These are phyloP conservation scores for silkworm (Bombyx mori) DNA, from an alignment of 1,140 invertebrate genomes.

Conservation along the genomic window ASM3026992v2 NC_085117.1:3894001-3894500, in stretches of 20 bases:
- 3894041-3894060: background rate
- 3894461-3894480: too few relatives aligned
- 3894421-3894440: background rate
- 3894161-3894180: background rate
- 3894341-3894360: constrained; percentile 25
- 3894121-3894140: too few relatives aligned
- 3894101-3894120: too few relatives aligned
- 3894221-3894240: constrained; percentile 26
- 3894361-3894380: constrained; percentile 33
- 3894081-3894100: too few relatives aligned
- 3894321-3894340: constrained; percentile 18
- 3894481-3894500: too few relatives aligned
- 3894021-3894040: constrained; percentile 4
- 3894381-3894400: constrained; percentile 54
- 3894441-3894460: background rate
- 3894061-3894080: background rate
- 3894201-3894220: background rate
- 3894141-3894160: too few relatives aligned
- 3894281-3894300: constrained; percentile 64
- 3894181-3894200: constrained; percentile 5
- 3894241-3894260: constrained; percentile 40
- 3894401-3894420: constrained; percentile 37
- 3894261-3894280: constrained; percentile 49
- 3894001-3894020: constrained; percentile 3
- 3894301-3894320: constrained; percentile 31